Conservation (phyloP, 2,797 vertebrate species). For the Aselliscus stoliczkanus region DNA sequence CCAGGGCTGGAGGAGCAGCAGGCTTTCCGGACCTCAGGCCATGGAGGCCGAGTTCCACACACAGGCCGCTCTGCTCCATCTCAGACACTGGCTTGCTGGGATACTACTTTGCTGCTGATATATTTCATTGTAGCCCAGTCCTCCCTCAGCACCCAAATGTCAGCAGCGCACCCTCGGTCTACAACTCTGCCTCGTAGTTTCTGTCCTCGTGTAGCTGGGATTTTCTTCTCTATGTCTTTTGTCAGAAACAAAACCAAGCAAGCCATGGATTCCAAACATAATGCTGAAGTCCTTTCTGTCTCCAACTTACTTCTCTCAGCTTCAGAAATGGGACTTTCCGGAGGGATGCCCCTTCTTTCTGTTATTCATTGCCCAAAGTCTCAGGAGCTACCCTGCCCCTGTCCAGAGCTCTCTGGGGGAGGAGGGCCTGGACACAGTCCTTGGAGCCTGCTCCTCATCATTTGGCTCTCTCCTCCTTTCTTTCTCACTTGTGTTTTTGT, state of each 20-base stretch:
- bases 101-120: not conserved
- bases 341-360: not conserved
- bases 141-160: not conserved
- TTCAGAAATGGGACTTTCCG: not conserved
- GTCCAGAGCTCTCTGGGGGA: too few relatives aligned
- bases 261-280: not conserved
- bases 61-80: not conserved
- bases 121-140: not conserved
- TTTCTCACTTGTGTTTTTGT: too few relatives aligned
- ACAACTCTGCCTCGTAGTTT: not conserved
- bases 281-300: not conserved
- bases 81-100: too few relatives aligned
- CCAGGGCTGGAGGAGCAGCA: not conserved
- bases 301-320: not conserved
- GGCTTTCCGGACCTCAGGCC: too few relatives aligned
- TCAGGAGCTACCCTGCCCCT: not conserved
- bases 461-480: not conserved
- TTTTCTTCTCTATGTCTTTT: too few relatives aligned
- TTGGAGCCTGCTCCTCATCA: accelerated
- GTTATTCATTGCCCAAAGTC: not conserved
- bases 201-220: not conserved
- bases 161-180: not conserved
- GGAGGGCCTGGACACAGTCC: not conserved
- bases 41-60: not conserved
- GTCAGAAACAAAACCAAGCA: not conserved